Evolutionary conservation across 2,113 vertebrate species (phyloP).

Genomic region (Pterocles orientalis): DNA sequence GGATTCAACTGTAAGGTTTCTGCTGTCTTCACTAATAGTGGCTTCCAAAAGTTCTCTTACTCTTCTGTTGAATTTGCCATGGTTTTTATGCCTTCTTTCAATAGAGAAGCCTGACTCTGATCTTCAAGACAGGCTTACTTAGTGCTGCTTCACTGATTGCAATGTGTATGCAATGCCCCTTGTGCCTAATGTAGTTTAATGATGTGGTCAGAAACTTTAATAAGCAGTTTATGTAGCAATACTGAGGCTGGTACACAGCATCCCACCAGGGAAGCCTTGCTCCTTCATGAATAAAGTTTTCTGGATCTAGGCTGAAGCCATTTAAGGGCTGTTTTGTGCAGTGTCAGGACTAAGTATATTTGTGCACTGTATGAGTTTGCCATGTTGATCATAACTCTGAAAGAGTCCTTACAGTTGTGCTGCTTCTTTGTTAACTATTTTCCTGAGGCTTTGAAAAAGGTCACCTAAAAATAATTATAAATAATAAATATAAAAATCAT

Average conservation of each 20-base stretch:
- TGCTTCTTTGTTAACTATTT: background rate
- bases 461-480: background rate
- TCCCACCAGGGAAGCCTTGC: background rate
- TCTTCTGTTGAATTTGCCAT: background rate
- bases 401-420: background rate
- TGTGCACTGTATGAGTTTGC: background rate
- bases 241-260: background rate
- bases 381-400: background rate
- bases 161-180: background rate
- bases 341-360: background rate
- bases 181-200: constrained; percentile 1
- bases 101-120: background rate
- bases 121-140: background rate
- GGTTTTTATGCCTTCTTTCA: background rate
- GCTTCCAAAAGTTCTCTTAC: background rate
- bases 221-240: background rate
- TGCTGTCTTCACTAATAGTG: background rate
- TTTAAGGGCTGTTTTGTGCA: background rate
- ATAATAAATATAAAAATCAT: background rate
- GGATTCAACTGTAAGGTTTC: background rate
- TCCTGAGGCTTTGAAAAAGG: background rate
- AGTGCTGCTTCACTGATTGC: background rate
- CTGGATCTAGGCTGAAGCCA: background rate
- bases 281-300: background rate
- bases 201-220: background rate